Conservation (phyloP, 1,140 invertebrate species). For the Trachymyrmex septentrionalis region DNA sequence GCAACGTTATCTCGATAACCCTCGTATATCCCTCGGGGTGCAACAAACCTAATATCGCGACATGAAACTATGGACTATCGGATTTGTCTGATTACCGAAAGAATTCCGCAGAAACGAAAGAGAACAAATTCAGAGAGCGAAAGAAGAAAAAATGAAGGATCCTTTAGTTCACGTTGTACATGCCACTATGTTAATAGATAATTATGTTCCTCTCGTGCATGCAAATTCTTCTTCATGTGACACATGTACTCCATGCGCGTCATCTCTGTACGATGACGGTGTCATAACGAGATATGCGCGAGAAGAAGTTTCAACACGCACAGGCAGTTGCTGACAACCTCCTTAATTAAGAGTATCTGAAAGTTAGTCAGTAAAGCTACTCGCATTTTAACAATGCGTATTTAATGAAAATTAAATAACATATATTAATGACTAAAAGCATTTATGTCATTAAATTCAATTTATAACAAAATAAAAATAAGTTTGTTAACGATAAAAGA, state of each 20-base stretch:
- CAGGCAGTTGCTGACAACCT: conserved; percentile 28
- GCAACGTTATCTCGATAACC: conserved; percentile 80
- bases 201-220: neutral
- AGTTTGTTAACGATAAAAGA: neutral
- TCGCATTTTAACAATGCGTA: neutral
- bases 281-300: conserved; percentile 3
- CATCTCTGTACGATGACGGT: neutral
- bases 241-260: neutral
- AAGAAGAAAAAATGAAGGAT: neutral
- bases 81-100: conserved; percentile 71
- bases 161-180: too few species aligned
- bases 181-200: conserved; percentile 32
- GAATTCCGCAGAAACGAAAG: neutral
- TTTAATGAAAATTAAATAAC: neutral
- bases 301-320: conserved; percentile 13
- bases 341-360: conserved; percentile 42
- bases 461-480: neutral
- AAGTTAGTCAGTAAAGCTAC: conserved; percentile 2
- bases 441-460: neutral
- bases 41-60: neutral
- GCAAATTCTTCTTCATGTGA: conserved; percentile 6
- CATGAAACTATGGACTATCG: conserved; percentile 76
- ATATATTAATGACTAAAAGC: neutral
- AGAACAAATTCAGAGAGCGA: too few species aligned
- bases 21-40: conserved; percentile 23